Evolutionary conservation across 2,797 vertebrate genomes (phyloP).

Genomic region (Tenualosa ilisha): DNA sequence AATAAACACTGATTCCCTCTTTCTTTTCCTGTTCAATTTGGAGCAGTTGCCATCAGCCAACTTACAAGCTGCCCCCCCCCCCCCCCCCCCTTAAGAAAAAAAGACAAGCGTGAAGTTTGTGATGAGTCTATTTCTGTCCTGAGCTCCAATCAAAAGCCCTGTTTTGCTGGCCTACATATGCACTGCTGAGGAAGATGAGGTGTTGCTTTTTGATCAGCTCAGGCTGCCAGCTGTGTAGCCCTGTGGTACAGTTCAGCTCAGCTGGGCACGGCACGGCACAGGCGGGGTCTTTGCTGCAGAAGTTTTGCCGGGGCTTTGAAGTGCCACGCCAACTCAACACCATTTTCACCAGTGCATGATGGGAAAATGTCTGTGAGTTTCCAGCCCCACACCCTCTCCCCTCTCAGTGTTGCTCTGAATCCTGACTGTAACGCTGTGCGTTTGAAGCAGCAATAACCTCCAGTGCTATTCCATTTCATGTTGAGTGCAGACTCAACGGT

Average conservation of each 20-base stretch:
- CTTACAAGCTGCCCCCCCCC: background rate
- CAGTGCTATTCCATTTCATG: slow-evolving; percentile 29
- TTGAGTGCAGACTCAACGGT: background rate
- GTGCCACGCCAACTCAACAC: slow-evolving; percentile 44
- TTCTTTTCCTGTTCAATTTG: slow-evolving; percentile 42
- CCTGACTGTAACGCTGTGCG: background rate
- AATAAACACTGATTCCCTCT: slow-evolving; percentile 34
- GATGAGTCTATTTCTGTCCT: slow-evolving; percentile 5
- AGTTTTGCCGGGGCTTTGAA: slow-evolving; percentile 43
- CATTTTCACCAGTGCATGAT: slow-evolving; percentile 42
- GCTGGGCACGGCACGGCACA: background rate
- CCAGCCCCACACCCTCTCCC: background rate
- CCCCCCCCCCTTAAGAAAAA: background rate
- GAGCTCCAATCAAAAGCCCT: slow-evolving; percentile 24
- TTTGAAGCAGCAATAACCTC: slow-evolving; percentile 16
- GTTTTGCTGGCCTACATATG: slow-evolving; percentile 54
- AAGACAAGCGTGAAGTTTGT: slow-evolving; percentile 4
- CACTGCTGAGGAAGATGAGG: slow-evolving; percentile 51
- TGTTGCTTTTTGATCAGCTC: slow-evolving; percentile 56
- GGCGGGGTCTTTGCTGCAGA: background rate
- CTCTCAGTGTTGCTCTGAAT: background rate
- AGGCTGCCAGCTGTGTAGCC: slow-evolving; percentile 31
- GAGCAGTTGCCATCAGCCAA: slow-evolving; percentile 22
- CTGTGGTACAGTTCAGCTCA: background rate
- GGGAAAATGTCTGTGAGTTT: slow-evolving; percentile 9